These are phyloP conservation scores for Morpho helenor DNA, from an alignment of 2,888 invertebrate genomes.

Conservation along the genomic window DNA sequence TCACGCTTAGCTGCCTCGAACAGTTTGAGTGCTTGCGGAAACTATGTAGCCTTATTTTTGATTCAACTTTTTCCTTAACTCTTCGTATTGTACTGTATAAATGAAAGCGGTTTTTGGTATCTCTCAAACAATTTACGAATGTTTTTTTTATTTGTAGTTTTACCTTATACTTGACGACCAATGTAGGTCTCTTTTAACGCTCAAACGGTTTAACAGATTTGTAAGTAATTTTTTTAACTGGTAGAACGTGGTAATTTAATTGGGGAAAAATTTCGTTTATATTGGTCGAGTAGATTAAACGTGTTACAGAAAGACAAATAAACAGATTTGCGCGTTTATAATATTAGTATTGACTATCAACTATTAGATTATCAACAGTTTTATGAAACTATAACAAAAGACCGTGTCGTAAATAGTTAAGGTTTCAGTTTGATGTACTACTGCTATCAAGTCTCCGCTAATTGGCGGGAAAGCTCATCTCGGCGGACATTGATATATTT, in stretches of 20 bases:
- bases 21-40: slow-evolving; percentile 11
- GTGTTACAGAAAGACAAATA: no score
- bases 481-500: slow-evolving; percentile 12
- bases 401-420: not conserved
- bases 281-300: no score
- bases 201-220: no score
- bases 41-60: slow-evolving; percentile 13
- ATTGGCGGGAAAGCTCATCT: slow-evolving; percentile 9
- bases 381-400: no score
- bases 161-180: no score
- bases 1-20: slow-evolving; percentile 7
- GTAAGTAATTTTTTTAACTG: no score
- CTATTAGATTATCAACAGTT: no score
- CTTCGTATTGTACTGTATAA: not conserved
- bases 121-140: not conserved
- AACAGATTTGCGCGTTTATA: no score
- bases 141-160: not conserved
- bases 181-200: no score
- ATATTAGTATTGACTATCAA: no score
- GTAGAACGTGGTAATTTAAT: no score
- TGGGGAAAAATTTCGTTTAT: no score
- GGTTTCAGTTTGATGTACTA: slow-evolving; percentile 6
- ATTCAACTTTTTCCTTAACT: slow-evolving; percentile 6
- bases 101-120: not conserved
- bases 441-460: slow-evolving; percentile 8